Percentiles rank a stretch among this genome's conserved stretches.
phyloP scores from a whole-genome alignment of 2,797 vertebrate genomes.

The Typhlichthys subterraneus region DNA sequence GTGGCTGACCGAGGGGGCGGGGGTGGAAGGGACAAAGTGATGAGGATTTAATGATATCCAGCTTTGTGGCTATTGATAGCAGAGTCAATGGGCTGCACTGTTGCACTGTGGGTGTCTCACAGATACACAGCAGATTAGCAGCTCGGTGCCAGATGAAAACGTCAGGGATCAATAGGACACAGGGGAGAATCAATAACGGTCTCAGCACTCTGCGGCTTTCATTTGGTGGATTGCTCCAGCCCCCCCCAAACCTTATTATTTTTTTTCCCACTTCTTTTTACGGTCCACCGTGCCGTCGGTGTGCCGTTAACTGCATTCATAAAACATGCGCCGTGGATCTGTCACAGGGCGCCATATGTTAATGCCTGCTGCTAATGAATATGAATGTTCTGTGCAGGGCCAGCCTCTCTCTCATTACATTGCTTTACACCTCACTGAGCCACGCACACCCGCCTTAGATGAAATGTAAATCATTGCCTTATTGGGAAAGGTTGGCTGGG shows the following conservation, averaged over 20 bases:
- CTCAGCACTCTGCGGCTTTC: slow-evolving; percentile 58
- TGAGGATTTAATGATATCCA: slow-evolving; percentile 85
- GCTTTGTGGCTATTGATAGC: slow-evolving; percentile 81
- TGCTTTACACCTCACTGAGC: slow-evolving; percentile 85
- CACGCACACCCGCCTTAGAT: slow-evolving; percentile 83
- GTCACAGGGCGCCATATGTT: slow-evolving; percentile 78
- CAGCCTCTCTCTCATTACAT: slow-evolving; percentile 85
- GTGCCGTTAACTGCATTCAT: slow-evolving; percentile 68
- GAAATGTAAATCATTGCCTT: slow-evolving; percentile 90
- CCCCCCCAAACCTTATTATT: background rate
- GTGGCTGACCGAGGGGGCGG: slow-evolving; percentile 49
- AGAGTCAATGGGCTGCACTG: slow-evolving; percentile 80
- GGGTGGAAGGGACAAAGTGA: slow-evolving; percentile 69
- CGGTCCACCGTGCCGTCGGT: slow-evolving; percentile 48
- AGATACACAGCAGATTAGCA: slow-evolving; percentile 83
- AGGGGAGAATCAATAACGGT: slow-evolving; percentile 82
- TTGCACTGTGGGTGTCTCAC: slow-evolving; percentile 77
- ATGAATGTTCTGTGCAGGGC: slow-evolving; percentile 82
- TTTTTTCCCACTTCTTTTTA: slow-evolving; percentile 24
- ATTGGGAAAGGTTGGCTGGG: slow-evolving; percentile 54
- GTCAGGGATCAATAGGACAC: slow-evolving; percentile 85
- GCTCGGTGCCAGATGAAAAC: slow-evolving; percentile 82
- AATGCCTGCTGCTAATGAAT: slow-evolving; percentile 88
- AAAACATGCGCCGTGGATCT: slow-evolving; percentile 72
- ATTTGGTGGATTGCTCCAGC: slow-evolving; percentile 61